phyloP scores from a whole-genome alignment of 2,888 invertebrate species.

The Callosobruchus maculatus region DNA sequence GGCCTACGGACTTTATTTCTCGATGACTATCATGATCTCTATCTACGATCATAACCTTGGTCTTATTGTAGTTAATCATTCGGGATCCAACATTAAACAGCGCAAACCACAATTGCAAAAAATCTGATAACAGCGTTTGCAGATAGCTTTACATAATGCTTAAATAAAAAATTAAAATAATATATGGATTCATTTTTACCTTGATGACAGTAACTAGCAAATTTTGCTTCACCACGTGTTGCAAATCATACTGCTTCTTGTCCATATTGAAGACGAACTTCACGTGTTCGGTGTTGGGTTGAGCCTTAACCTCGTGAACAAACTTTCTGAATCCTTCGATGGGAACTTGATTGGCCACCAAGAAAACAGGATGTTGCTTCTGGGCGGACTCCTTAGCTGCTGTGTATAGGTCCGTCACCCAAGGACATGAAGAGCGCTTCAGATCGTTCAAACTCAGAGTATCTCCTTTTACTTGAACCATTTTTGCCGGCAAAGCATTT shows the following conservation, averaged over 20 bases:
- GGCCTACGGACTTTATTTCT: no score
- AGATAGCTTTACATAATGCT: no score
- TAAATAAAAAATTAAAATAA: no score
- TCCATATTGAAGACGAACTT: conserved; percentile 60
- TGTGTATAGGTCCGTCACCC: conserved; percentile 37
- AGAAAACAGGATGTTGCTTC: conserved; percentile 30
- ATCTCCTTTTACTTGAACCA: conserved; percentile 36
- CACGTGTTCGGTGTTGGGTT: conserved; percentile 30
- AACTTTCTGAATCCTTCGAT: conserved; percentile 43
- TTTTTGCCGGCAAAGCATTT: conserved; percentile 20
- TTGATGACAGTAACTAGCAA: conserved; percentile 74
- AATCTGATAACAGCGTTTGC: no score
- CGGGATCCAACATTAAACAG: no score
- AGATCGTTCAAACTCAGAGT: conserved; percentile 40
- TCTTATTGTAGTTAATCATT: no score
- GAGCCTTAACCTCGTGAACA: conserved; percentile 30
- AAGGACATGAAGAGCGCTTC: conserved; percentile 32
- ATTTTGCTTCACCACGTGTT: conserved; percentile 64
- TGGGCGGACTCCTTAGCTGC: conserved; percentile 22
- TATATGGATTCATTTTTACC: not conserved
- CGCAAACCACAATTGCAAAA: no score
- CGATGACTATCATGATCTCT: no score
- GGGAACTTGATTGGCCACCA: conserved; percentile 38
- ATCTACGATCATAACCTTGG: no score
- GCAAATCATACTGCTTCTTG: conserved; percentile 60